These are phyloP conservation scores for Oxycera nigricornis DNA, from an alignment of 2,888 invertebrate species.

Conservation along the genomic window DNA sequence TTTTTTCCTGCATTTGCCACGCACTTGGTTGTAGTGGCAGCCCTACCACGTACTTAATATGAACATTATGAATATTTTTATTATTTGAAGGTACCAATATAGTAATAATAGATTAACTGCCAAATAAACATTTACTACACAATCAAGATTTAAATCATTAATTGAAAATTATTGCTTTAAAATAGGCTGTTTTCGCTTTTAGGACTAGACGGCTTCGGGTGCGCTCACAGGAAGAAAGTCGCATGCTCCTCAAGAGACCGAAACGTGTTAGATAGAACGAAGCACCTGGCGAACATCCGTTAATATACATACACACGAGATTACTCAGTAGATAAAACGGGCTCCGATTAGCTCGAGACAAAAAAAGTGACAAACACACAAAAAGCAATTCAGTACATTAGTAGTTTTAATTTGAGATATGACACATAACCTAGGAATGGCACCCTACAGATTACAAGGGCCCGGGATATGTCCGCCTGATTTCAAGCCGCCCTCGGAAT, in stretches of 20 bases:
- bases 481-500: constrained; percentile 76
- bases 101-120: no score
- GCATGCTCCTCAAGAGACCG: constrained; percentile 46
- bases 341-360: constrained; percentile 17
- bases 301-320: background rate
- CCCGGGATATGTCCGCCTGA: constrained; percentile 76
- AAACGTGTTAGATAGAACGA: constrained; percentile 44
- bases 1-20: no score
- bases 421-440: constrained; percentile 86
- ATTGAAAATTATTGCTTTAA: background rate
- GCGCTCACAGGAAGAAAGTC: constrained; percentile 46
- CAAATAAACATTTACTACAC: no score
- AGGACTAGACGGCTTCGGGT: constrained; percentile 46
- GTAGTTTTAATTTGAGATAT: constrained; percentile 58
- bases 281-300: background rate
- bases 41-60: no score
- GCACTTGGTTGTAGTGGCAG: no score
- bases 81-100: no score
- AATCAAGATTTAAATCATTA: no score
- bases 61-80: no score
- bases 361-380: constrained; percentile 18
- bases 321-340: background rate
- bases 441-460: constrained; percentile 76
- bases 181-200: constrained; percentile 38
- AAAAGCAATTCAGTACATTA: constrained; percentile 22